These are phyloP conservation scores for Heliconius sara DNA, from an alignment of 2,888 invertebrate species.

Conservation along the genomic window DNA sequence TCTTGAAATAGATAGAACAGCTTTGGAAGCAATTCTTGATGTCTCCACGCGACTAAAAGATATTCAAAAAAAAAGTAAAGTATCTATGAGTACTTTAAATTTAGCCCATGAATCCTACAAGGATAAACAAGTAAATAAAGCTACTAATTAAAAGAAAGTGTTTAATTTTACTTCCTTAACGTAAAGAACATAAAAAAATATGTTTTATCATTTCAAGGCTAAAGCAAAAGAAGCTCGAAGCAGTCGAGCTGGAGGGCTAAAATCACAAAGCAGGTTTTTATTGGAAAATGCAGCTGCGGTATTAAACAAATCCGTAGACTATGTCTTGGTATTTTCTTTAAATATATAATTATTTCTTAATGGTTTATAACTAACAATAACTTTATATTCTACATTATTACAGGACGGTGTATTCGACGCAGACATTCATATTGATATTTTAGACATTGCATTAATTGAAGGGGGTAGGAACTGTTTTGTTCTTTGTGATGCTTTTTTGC, in stretches of 20 bases:
- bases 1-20: conserved; percentile 70
- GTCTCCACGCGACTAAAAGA: conserved; percentile 69
- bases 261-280: conserved; percentile 85
- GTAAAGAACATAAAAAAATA: background rate
- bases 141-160: conserved; percentile 52
- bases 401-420: conserved; percentile 89
- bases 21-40: conserved; percentile 74
- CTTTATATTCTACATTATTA: conserved; percentile 44
- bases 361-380: background rate
- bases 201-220: conserved; percentile 67
- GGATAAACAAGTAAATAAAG: conserved; percentile 80
- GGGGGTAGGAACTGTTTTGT: conserved; percentile 86
- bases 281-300: conserved; percentile 86
- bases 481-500: conserved; percentile 87
- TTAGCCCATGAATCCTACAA: conserved; percentile 77
- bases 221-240: conserved; percentile 86
- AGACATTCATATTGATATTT: conserved; percentile 83
- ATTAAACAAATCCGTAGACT: conserved; percentile 80
- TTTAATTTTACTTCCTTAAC: conserved; percentile 54
- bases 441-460: conserved; percentile 85
- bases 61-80: conserved; percentile 71
- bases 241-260: conserved; percentile 73
- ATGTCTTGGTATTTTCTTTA: conserved; percentile 77
- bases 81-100: conserved; percentile 74
- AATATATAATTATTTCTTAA: background rate